Evolutionary conservation across 2,797 vertebrate genomes (phyloP).

Genomic region (Scolopax bukidnonensis): DNA sequence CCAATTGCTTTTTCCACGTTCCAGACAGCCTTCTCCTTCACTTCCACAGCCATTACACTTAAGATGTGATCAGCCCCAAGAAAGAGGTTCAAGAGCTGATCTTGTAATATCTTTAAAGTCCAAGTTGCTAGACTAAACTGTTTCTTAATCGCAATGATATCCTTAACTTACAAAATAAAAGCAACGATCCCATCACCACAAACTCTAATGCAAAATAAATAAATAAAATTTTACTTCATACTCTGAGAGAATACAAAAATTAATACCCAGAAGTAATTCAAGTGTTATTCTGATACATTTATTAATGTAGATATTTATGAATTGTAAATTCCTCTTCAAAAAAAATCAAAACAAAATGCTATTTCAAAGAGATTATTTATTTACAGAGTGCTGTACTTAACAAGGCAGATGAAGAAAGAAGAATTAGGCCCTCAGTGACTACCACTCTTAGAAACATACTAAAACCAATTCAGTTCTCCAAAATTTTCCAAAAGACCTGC

Average conservation of each 20-base stretch:
- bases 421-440: background rate
- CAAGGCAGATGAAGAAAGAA: background rate
- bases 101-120: background rate
- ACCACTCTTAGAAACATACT: background rate
- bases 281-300: background rate
- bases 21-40: background rate
- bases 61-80: background rate
- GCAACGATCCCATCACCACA: background rate
- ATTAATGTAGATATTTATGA: background rate
- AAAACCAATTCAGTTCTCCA: background rate
- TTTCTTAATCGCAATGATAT: background rate
- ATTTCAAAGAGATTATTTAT: background rate
- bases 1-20: background rate
- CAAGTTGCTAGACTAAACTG: background rate
- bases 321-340: background rate
- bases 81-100: background rate
- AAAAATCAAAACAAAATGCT: background rate
- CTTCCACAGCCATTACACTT: background rate
- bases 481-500: background rate
- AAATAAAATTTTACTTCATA: background rate
- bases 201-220: background rate
- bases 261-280: background rate
- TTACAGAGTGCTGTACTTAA: background rate
- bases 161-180: background rate
- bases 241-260: background rate